phyloP scores from a whole-genome alignment of 1,140 invertebrate genomes.

The Habropoda laboriosa region DNA sequence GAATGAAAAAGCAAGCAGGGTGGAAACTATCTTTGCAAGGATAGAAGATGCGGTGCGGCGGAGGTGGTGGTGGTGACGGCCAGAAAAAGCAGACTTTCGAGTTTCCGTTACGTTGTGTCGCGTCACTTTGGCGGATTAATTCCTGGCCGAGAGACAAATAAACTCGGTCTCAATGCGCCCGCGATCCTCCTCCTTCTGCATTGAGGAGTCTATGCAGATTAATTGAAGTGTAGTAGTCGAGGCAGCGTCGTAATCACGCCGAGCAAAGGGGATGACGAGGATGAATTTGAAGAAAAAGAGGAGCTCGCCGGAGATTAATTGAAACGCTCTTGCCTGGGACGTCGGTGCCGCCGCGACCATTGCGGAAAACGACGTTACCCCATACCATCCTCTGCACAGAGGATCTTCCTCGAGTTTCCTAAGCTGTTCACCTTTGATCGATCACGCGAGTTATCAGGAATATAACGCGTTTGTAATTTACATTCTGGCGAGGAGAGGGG shows the following conservation, averaged over 20 bases:
- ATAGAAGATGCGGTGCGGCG: too few relatives aligned
- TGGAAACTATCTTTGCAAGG: too few relatives aligned
- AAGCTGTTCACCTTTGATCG: conserved; percentile 2
- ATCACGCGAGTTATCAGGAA: background rate
- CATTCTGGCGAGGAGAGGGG: background rate
- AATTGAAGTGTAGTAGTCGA: conserved; percentile 44
- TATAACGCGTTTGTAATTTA: background rate
- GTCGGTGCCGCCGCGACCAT: background rate
- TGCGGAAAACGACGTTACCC: background rate
- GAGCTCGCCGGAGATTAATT: conserved; percentile 33
- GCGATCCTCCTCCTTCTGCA: conserved; percentile 29
- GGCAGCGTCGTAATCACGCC: conserved; percentile 34
- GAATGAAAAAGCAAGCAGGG: background rate
- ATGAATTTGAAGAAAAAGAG: conserved; percentile 39
- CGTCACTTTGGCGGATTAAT: conserved; percentile 53
- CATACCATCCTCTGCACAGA: background rate
- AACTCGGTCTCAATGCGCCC: conserved; percentile 32
- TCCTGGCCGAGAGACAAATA: conserved; percentile 46
- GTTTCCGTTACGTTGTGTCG: conserved; percentile 9
- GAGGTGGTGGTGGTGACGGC: background rate
- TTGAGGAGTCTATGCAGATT: conserved; percentile 41
- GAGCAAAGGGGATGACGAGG: conserved; percentile 32
- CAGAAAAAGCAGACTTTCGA: conserved; percentile 29
- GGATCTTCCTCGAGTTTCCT: background rate
- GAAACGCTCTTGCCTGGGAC: conserved; percentile 11